Conservation (phyloP, 1,140 invertebrate genomes). For the Lasioglossum albipes region DNA sequence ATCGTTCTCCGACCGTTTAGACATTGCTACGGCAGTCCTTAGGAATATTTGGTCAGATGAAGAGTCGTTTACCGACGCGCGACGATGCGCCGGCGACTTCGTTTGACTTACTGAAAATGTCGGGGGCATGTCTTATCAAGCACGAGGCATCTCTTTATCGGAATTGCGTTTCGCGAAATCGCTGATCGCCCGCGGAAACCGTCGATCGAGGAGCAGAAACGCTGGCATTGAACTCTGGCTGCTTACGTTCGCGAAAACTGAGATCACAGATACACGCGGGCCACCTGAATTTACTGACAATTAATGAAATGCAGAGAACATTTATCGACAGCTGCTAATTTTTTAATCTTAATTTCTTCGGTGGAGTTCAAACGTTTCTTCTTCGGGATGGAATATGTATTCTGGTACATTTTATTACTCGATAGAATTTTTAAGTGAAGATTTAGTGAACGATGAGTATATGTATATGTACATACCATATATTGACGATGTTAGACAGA, state of each 20-base stretch:
- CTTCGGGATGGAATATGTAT: too few relatives aligned
- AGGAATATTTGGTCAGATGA: background rate
- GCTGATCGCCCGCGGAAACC: constrained; percentile 44
- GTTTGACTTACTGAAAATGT: constrained; percentile 45
- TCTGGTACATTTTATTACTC: too few relatives aligned
- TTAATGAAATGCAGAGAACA: background rate
- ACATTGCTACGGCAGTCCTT: background rate
- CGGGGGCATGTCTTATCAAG: constrained; percentile 58
- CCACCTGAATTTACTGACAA: background rate
- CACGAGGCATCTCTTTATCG: constrained; percentile 62
- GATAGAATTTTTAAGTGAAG: too few relatives aligned
- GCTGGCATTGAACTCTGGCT: background rate
- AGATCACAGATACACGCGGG: too few relatives aligned
- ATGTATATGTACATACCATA: too few relatives aligned
- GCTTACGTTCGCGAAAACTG: background rate
- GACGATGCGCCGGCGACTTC: constrained; percentile 7
- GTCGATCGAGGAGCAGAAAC: too few relatives aligned
- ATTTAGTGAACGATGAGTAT: too few relatives aligned
- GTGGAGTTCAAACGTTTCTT: too few relatives aligned
- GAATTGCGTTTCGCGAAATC: constrained; percentile 50
- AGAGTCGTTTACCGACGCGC: background rate
- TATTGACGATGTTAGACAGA: too few relatives aligned
- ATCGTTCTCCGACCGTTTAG: background rate
- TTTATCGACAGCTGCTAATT: too few relatives aligned
- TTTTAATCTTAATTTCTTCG: too few relatives aligned